A percentile compares a stretch with the other conserved stretches of the same genome.
Evolutionary conservation across 1,140 invertebrate genomes (phyloP).

Genomic region (Diplogasteroides magnus): DNA sequence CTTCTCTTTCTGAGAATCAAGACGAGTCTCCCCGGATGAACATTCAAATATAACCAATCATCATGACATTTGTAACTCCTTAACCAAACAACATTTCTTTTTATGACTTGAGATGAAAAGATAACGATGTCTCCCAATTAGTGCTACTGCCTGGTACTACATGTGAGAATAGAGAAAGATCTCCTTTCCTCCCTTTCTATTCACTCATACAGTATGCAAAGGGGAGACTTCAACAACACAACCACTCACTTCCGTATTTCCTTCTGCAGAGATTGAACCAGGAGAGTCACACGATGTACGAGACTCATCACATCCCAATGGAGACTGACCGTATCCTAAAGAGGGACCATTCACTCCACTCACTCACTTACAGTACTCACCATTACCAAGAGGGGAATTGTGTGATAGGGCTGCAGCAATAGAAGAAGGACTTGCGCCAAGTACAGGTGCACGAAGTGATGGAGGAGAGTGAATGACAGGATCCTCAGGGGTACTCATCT

Average conservation of each 20-base stretch:
- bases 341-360: background rate
- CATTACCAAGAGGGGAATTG: background rate
- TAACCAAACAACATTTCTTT: too few species aligned
- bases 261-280: background rate
- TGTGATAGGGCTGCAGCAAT: background rate
- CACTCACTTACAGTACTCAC: background rate
- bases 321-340: background rate
- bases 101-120: too few species aligned
- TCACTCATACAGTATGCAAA: background rate
- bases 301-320: background rate
- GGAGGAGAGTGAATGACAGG: conserved; percentile 41
- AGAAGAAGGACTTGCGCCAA: background rate
- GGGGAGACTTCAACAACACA: too few species aligned
- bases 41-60: too few species aligned
- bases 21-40: too few species aligned
- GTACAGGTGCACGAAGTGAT: conserved; percentile 4
- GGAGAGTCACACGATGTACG: background rate
- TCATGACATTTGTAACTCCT: too few species aligned
- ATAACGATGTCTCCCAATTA: too few species aligned
- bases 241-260: background rate
- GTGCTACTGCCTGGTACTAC: too few species aligned
- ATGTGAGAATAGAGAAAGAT: too few species aligned
- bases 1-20: too few species aligned
- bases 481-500: conserved; percentile 43
- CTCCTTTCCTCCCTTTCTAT: background rate